Evolutionary conservation across 1,140 invertebrate species (phyloP).

Genomic region (Euura lappo): DNA sequence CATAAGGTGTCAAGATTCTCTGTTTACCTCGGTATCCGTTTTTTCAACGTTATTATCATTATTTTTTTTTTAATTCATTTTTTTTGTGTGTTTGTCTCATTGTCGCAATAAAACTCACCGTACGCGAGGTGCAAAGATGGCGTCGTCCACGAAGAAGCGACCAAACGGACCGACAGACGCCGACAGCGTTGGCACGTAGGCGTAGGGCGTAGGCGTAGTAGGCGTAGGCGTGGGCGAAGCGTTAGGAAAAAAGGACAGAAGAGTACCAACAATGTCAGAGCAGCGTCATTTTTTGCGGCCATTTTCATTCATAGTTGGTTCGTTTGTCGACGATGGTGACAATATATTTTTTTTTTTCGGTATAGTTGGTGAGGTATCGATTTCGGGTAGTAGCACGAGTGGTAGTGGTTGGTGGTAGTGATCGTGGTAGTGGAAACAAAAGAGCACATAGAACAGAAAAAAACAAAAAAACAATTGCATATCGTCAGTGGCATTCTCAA

Average conservation of each 20-base stretch:
- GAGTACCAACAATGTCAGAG: slow-evolving; percentile 60
- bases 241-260: slow-evolving; percentile 60
- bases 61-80: too few relatives aligned
- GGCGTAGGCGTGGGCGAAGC: slow-evolving; percentile 50
- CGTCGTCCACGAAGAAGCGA: slow-evolving; percentile 23
- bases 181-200: slow-evolving; percentile 36
- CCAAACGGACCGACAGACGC: slow-evolving; percentile 47
- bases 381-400: slow-evolving; percentile 13
- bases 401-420: slow-evolving; percentile 33
- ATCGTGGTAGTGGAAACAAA: slow-evolving; percentile 56
- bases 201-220: slow-evolving; percentile 37
- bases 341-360: slow-evolving; percentile 36
- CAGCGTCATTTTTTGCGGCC: slow-evolving; percentile 53
- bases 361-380: slow-evolving; percentile 31
- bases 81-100: background rate
- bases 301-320: slow-evolving; percentile 31
- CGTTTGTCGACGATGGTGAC: slow-evolving; percentile 36
- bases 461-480: slow-evolving; percentile 56
- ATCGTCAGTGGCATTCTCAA: slow-evolving; percentile 60
- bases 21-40: background rate
- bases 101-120: slow-evolving; percentile 56
- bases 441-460: slow-evolving; percentile 63
- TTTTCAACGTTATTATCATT: too few relatives aligned
- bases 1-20: background rate
- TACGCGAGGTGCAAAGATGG: slow-evolving; percentile 44